A percentile compares a stretch with the other conserved stretches of the same genome.
phyloP scores from a whole-genome alignment of 2,113 vertebrate genomes.

The Eulemur macaco region DNA sequence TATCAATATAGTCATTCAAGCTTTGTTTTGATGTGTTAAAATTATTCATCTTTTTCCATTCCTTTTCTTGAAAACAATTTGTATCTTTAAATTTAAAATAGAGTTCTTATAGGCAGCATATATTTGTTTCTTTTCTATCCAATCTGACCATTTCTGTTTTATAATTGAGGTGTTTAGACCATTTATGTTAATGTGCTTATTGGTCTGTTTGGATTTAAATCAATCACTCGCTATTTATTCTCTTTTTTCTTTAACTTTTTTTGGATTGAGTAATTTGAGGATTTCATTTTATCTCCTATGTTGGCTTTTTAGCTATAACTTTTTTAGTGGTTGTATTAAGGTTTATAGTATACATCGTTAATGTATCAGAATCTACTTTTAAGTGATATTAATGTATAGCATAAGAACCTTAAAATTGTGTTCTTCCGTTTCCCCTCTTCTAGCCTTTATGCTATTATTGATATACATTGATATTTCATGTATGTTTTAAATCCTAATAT shows the following conservation, averaged over 20 bases:
- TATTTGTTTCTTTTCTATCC: constrained; percentile 22
- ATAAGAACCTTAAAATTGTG: constrained; percentile 11
- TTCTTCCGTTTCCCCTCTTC: background rate
- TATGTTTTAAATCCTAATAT: constrained; percentile 19
- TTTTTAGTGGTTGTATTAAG: background rate
- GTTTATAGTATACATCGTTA: background rate
- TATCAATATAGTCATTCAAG: background rate
- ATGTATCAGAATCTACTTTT: constrained; percentile 9
- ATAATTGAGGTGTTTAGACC: background rate
- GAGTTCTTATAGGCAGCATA: background rate
- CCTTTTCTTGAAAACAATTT: background rate
- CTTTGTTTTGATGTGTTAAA: constrained; percentile 27
- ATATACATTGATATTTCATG: background rate
- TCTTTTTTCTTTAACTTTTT: background rate
- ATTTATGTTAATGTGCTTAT: constrained; percentile 11
- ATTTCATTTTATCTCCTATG: constrained; percentile 1
- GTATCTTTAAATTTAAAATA: constrained; percentile 38
- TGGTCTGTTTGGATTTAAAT: background rate
- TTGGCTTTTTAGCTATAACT: background rate
- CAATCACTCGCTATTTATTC: background rate
- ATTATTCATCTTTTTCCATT: constrained; percentile 6
- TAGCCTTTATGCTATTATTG: background rate
- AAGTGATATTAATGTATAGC: constrained; percentile 24
- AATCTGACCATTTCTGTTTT: background rate
- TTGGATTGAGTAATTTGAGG: background rate